phyloP scores from a whole-genome alignment of 53 echinoderm and acorn worm species.

The Henricia sp. region DNA sequence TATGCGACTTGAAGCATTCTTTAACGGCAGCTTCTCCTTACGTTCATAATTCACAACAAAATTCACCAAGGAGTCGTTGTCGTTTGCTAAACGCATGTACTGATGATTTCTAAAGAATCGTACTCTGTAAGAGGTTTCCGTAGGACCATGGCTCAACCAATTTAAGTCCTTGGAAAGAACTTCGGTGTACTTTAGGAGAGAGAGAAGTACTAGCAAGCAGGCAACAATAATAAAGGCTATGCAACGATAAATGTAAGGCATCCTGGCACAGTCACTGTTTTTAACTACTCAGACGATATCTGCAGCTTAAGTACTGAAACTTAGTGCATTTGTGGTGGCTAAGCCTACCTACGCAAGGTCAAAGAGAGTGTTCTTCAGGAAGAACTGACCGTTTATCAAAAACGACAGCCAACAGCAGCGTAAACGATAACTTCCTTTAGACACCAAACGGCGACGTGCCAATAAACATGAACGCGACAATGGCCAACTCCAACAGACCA shows the following conservation, averaged over 20 bases:
- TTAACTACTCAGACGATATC: no score
- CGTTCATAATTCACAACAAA: background rate
- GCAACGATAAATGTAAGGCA: slow-evolving; percentile 9
- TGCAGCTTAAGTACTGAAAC: no score
- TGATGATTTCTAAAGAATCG: background rate
- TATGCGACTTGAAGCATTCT: background rate
- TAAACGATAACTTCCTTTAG: no score
- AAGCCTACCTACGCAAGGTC: no score
- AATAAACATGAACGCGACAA: no score
- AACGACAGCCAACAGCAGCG: no score
- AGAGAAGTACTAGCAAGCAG: slow-evolving; percentile 24
- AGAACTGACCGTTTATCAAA: no score
- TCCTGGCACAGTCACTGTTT: background rate
- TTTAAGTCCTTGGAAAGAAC: slow-evolving; percentile 19
- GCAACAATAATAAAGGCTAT: background rate
- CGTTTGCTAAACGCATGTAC: background rate
- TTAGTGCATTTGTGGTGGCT: no score
- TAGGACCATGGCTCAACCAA: background rate
- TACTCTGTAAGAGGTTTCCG: background rate
- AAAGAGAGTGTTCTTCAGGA: no score
- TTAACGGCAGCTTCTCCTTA: background rate
- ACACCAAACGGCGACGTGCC: no score
- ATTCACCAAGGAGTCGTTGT: background rate
- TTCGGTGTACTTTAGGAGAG: slow-evolving; percentile 39
- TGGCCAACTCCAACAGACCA: no score